Percentiles rank a stretch among this genome's conserved stretches.
Conservation (phyloP, 2,797 vertebrate species). For the Malacoraja senta region DNA sequence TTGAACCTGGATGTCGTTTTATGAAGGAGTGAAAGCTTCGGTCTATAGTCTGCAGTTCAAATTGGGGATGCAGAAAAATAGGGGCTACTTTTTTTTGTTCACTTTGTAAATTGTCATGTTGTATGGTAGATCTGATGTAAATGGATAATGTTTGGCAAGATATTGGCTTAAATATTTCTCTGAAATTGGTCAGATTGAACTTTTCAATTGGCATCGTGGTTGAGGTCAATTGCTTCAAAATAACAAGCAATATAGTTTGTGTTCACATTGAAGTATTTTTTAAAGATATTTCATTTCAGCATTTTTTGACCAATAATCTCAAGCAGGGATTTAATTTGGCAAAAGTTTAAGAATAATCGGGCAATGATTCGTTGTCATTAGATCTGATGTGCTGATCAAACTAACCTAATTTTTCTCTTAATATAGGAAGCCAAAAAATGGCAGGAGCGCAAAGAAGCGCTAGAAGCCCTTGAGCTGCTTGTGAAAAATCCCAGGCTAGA, state of each 20-base stretch:
- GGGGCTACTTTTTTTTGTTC: not conserved
- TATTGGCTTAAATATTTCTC: not conserved
- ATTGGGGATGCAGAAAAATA: not conserved
- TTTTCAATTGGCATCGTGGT: not conserved
- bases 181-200: not conserved
- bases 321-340: not conserved
- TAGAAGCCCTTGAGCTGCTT: conserved; percentile 80
- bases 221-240: not conserved
- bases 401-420: not conserved
- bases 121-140: not conserved
- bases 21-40: not conserved
- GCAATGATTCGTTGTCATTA: not conserved
- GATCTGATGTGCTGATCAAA: not conserved
- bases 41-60: not conserved
- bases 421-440: conserved; percentile 95
- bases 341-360: not conserved
- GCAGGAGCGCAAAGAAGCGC: conserved; percentile 95
- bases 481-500: conserved; percentile 89
- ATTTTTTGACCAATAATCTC: not conserved
- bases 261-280: not conserved
- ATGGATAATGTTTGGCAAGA: not conserved
- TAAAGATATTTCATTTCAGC: no score
- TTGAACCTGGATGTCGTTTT: not conserved
- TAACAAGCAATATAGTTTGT: not conserved
- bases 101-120: conserved; percentile 3